phyloP scores from a whole-genome alignment of 2,113 vertebrate species.

The Alligator mississippiensis region DNA sequence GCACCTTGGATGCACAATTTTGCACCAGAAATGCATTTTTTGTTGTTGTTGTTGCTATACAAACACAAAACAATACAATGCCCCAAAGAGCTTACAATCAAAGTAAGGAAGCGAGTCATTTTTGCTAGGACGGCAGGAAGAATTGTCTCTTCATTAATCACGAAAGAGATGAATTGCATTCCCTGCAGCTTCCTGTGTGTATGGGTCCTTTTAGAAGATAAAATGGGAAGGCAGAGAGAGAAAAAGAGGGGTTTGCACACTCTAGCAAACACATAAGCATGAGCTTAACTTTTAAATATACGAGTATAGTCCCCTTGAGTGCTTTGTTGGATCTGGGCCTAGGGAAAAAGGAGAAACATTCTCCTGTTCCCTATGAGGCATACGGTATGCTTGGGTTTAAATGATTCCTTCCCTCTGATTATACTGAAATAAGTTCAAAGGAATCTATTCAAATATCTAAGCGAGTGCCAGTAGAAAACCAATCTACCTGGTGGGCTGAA shows the following conservation, averaged over 20 bases:
- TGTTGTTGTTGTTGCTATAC: neutral
- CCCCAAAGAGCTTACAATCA: neutral
- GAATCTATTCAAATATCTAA: neutral
- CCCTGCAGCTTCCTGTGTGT: neutral
- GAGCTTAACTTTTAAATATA: neutral
- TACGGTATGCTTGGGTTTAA: neutral
- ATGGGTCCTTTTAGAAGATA: neutral
- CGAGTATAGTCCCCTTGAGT: neutral
- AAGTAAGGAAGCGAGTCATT: no score
- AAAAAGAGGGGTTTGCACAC: neutral
- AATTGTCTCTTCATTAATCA: no score
- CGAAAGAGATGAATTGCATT: accelerated
- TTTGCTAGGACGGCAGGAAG: no score
- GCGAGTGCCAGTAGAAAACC: neutral
- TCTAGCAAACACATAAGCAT: accelerated
- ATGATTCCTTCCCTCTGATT: neutral
- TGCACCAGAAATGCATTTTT: no score
- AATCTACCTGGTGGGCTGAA: neutral
- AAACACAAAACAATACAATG: neutral
- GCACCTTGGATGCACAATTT: no score
- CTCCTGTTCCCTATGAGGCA: neutral
- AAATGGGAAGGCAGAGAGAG: neutral
- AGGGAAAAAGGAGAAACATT: neutral
- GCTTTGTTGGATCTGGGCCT: no score
- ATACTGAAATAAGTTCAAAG: neutral